These are phyloP conservation scores for Cyclopterus lumpus DNA, from an alignment of 2,797 vertebrate species.

Conservation along the genomic window DNA sequence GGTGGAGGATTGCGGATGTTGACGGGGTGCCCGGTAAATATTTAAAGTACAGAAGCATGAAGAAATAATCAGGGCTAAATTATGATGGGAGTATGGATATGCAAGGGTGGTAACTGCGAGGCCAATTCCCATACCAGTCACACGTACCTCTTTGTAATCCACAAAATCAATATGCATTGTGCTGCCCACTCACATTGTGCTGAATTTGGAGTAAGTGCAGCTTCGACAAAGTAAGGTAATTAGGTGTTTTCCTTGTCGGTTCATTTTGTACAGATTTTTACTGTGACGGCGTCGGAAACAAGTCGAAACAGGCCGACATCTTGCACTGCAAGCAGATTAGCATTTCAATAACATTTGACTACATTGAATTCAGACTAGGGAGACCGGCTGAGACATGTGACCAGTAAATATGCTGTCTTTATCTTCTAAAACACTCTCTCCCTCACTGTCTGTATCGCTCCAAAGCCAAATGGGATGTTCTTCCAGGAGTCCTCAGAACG, in stretches of 20 bases:
- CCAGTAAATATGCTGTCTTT: slow-evolving; percentile 14
- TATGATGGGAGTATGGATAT: slow-evolving; percentile 51
- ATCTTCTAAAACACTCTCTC: not conserved
- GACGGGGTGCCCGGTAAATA: slow-evolving; percentile 75
- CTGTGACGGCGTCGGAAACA: slow-evolving; percentile 32
- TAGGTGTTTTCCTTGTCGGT: slow-evolving; percentile 59
- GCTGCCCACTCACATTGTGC: slow-evolving; percentile 63
- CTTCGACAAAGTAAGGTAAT: slow-evolving; percentile 69
- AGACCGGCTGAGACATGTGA: slow-evolving; percentile 18
- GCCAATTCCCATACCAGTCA: slow-evolving; percentile 63
- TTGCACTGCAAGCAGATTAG: slow-evolving; percentile 36
- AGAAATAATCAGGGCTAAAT: slow-evolving; percentile 79
- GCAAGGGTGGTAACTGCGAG: slow-evolving; percentile 45
- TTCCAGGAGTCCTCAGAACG: not conserved
- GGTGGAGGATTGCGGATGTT: slow-evolving; percentile 65
- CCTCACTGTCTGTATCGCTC: not conserved
- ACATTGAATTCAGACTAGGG: slow-evolving; percentile 12
- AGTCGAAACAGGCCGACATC: slow-evolving; percentile 28
- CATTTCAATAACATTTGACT: slow-evolving; percentile 35
- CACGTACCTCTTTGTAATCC: slow-evolving; percentile 54
- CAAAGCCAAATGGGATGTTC: not conserved
- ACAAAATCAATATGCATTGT: slow-evolving; percentile 73
- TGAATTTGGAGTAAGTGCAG: slow-evolving; percentile 60
- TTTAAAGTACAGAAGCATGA: slow-evolving; percentile 78
- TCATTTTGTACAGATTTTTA: slow-evolving; percentile 40